phyloP scores from a whole-genome alignment of 2,888 invertebrate genomes.

The Dynastes maya region DNA sequence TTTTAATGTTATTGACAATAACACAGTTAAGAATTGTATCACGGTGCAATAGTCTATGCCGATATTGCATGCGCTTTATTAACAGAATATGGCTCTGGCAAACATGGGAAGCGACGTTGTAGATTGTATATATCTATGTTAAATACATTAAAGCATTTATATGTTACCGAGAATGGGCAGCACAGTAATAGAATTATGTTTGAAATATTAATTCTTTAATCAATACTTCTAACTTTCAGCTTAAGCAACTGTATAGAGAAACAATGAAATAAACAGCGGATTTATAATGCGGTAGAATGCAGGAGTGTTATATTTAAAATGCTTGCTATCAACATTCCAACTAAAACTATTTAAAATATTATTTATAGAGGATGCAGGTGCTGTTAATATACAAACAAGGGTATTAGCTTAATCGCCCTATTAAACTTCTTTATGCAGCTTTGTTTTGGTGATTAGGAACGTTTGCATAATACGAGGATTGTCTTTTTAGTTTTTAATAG shows the following conservation, averaged over 20 bases:
- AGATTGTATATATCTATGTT: neutral
- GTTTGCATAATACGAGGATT: no score
- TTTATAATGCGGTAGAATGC: neutral
- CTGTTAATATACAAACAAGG: no score
- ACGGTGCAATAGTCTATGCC: no score
- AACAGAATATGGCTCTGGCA: neutral
- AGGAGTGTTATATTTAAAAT: neutral
- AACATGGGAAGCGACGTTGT: neutral
- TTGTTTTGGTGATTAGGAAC: no score
- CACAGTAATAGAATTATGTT: conserved; percentile 30
- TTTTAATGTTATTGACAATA: neutral
- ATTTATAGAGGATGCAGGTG: no score
- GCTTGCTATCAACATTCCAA: no score
- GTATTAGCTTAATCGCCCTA: no score
- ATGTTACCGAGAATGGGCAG: neutral
- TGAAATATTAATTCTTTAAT: conserved; percentile 26
- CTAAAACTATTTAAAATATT: no score
- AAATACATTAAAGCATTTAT: neutral
- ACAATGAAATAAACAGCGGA: neutral
- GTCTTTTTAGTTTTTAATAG: no score
- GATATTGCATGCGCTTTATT: no score
- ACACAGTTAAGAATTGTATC: neutral
- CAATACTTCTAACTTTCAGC: conserved; percentile 15
- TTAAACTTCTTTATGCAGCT: no score
- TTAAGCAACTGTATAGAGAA: neutral